A percentile compares a stretch with the other conserved stretches of the same genome.
These are phyloP conservation scores for Leucophenga montana DNA, from an alignment of 2,888 invertebrate genomes.

Conservation along the genomic window DNA sequence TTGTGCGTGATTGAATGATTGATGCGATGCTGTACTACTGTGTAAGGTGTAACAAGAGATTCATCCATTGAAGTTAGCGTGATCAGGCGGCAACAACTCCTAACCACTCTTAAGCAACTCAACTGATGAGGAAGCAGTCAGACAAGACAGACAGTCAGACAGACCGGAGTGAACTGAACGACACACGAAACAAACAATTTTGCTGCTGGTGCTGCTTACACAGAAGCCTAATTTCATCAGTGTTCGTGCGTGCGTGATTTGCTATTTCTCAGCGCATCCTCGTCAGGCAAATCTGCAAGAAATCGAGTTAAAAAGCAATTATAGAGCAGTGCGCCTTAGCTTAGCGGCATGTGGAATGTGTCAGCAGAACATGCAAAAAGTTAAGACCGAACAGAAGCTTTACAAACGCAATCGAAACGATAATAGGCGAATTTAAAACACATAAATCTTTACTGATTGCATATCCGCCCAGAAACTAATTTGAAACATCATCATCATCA, in stretches of 20 bases:
- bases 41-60: neutral
- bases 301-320: constrained; percentile 52
- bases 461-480: constrained; percentile 19
- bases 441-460: constrained; percentile 16
- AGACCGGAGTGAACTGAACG: no score
- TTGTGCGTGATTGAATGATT: constrained; percentile 61
- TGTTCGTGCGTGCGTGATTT: constrained; percentile 44
- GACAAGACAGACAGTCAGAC: neutral
- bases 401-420: neutral
- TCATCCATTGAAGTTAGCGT: constrained; percentile 56
- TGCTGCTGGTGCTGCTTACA: constrained; percentile 63
- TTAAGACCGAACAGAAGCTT: neutral
- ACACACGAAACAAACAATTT: constrained; percentile 47
- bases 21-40: constrained; percentile 52
- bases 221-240: constrained; percentile 70
- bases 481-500: constrained; percentile 16
- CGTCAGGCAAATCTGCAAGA: constrained; percentile 42
- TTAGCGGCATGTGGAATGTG: constrained; percentile 37
- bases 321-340: constrained; percentile 27
- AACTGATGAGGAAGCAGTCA: no score
- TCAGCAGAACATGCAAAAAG: neutral
- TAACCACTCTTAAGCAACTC: constrained; percentile 13
- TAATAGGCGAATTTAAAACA: constrained; percentile 5
- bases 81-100: constrained; percentile 46
- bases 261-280: neutral